Evolutionary conservation across 2,888 invertebrate species (phyloP).

Genomic region (Cryptocheilus praepositus): DNA sequence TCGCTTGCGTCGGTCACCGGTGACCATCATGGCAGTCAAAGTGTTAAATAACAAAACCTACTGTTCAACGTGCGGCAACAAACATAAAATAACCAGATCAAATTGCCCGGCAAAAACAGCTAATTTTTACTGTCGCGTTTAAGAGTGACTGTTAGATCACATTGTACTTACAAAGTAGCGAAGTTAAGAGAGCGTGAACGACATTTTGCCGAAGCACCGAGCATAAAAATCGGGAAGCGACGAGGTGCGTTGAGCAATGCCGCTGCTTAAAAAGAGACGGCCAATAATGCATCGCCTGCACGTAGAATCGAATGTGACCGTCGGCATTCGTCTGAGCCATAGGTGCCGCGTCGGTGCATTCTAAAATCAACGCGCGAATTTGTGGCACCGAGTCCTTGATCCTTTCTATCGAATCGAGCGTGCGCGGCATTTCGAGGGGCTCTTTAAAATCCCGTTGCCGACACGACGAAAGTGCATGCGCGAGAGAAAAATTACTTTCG

Average conservation of each 20-base stretch:
- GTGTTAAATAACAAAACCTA: too few relatives aligned
- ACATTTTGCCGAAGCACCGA: background rate
- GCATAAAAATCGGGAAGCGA: slow-evolving; percentile 5
- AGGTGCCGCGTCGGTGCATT: slow-evolving; percentile 33
- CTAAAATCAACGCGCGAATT: slow-evolving; percentile 10
- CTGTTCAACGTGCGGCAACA: too few relatives aligned
- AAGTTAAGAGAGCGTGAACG: background rate
- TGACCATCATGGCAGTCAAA: too few relatives aligned
- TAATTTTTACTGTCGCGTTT: too few relatives aligned
- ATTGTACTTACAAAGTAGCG: background rate
- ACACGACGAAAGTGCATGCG: too few relatives aligned
- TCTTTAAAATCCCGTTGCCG: slow-evolving; percentile 3
- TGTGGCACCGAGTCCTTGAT: slow-evolving; percentile 52
- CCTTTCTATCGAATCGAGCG: slow-evolving; percentile 52
- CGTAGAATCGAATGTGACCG: slow-evolving; percentile 17
- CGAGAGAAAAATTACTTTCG: too few relatives aligned
- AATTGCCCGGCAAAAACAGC: too few relatives aligned
- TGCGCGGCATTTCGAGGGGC: slow-evolving; percentile 43
- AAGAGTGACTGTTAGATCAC: too few relatives aligned
- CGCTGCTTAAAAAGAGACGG: slow-evolving; percentile 32
- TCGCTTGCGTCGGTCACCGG: too few relatives aligned
- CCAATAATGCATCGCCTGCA: slow-evolving; percentile 26
- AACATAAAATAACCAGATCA: too few relatives aligned
- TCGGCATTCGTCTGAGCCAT: slow-evolving; percentile 4
- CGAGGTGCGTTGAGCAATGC: background rate